Conservation (phyloP, 2,888 invertebrate species). For the Salticus scenicus region DNA sequence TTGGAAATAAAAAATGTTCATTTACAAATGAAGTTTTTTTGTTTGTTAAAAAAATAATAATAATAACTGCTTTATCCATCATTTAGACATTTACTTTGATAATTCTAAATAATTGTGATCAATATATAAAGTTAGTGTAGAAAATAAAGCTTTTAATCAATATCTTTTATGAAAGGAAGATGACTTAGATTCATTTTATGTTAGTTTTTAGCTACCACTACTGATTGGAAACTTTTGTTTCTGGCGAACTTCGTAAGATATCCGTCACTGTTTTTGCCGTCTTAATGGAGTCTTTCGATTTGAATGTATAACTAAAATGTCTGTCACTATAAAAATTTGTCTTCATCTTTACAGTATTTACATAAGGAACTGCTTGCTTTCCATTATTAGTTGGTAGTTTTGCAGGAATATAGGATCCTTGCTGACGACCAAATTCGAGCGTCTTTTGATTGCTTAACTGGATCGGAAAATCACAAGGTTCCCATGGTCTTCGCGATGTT, state of each 20-base stretch:
- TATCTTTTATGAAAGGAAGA: background rate
- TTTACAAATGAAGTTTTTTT: no score
- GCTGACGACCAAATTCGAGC: slow-evolving; percentile 40
- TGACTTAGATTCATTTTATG: slow-evolving; percentile 29
- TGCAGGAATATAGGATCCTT: slow-evolving; percentile 43
- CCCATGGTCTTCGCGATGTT: slow-evolving; percentile 37
- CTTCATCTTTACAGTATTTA: slow-evolving; percentile 57
- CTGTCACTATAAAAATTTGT: slow-evolving; percentile 58
- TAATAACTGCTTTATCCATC: no score
- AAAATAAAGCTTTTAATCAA: no score
- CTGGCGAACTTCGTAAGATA: slow-evolving; percentile 59
- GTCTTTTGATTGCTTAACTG: slow-evolving; percentile 28
- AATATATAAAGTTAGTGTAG: no score
- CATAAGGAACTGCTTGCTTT: slow-evolving; percentile 31
- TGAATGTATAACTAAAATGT: slow-evolving; percentile 58
- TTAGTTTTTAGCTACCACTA: background rate
- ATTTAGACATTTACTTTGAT: no score
- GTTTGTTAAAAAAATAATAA: no score
- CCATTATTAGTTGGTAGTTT: slow-evolving; percentile 33
- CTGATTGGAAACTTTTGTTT: slow-evolving; percentile 53
- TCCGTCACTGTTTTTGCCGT: slow-evolving; percentile 67
- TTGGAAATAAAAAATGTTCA: no score
- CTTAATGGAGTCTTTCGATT: slow-evolving; percentile 63
- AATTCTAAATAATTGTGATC: no score
- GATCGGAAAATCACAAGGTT: slow-evolving; percentile 63